Base-by-base conservation (phyloP, 2,888 invertebrate species). In the Patella pellucida region DNA sequence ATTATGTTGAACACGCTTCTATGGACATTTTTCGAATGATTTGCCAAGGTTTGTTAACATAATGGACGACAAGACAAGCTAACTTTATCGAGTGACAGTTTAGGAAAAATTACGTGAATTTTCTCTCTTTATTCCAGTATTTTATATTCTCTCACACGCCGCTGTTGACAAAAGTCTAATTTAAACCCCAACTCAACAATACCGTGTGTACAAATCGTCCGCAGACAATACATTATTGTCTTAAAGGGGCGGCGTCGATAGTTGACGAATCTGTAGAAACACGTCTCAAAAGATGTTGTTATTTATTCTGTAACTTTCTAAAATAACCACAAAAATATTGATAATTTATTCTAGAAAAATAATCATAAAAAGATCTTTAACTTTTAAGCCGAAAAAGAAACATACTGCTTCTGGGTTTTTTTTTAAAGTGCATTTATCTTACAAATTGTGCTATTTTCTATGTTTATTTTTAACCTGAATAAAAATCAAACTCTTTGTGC, bases 141-240 rank as follows among this genome's bases (percentile, higher is more conserved):
- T 62, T 23, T 62, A 62, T 62, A 62, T 62, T 62, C 62, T 62
- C 62, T 62, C 62, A 62, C 62, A 62, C 62, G 62, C 62, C 23
- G 19, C 11, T 62, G 23, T 62, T 62, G 62, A 62, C 62, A 62
- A 19, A 23, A 23, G 62, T 62, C 62, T 62, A 62, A 62, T 23
- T 62, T 62, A 62, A 62, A 12, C 23, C 62, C 23, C 19, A 23
- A 23, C 23, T 62, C 62, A 19, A 62, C 62, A 62, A 62, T 23
- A 19, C 62, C 19, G 19, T 62, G 62, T 62, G 62, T 62, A 62
- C 62, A 19, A 19, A 62, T 7, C 19, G 62, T 23, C 62, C 19
- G 23, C 23, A 62, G 23, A 62, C 62, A 62, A 62, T 62, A 19
- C 62, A 23, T 23, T 62, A 62, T 62, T 62, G 62, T 62, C 62